Evolutionary conservation across 1,140 invertebrate species (phyloP).

Genomic region (Cydia pomonella): DNA sequence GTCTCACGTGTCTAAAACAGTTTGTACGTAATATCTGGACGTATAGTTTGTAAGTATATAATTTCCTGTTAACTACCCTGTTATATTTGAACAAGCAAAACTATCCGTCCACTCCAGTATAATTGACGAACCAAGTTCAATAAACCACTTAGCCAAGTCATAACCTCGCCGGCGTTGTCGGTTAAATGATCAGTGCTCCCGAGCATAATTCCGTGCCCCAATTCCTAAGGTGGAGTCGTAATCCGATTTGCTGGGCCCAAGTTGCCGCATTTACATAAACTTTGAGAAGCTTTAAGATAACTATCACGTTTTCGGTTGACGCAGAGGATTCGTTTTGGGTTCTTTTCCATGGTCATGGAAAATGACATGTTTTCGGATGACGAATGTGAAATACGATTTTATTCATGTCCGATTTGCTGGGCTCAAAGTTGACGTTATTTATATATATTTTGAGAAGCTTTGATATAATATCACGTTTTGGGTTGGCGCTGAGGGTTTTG

Average conservation of each 20-base stretch:
- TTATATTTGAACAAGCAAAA: not conserved
- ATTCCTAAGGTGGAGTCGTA: conserved; percentile 12
- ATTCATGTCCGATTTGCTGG: too few species aligned
- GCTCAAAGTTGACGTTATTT: too few species aligned
- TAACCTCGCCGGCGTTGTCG: not conserved
- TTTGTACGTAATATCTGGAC: too few species aligned
- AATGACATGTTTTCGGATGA: too few species aligned
- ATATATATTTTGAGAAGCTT: too few species aligned
- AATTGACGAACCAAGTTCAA: not conserved
- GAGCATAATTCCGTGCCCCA: conserved; percentile 22
- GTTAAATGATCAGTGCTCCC: conserved; percentile 3
- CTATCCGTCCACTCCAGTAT: not conserved
- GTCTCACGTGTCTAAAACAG: too few species aligned
- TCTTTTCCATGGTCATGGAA: not conserved
- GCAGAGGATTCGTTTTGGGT: not conserved
- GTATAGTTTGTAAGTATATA: not conserved
- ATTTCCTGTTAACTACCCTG: not conserved
- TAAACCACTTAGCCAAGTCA: conserved; percentile 5
- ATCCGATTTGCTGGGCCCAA: conserved; percentile 26
- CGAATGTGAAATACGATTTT: too few species aligned
- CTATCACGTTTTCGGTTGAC: not conserved
- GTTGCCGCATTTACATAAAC: conserved; percentile 10
- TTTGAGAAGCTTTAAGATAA: conserved; percentile 23
- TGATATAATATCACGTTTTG: too few species aligned
- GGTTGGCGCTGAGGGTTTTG: too few species aligned